Base-by-base conservation (phyloP, 2,113 vertebrate genomes). In the Aegithalos caudatus region DNA sequence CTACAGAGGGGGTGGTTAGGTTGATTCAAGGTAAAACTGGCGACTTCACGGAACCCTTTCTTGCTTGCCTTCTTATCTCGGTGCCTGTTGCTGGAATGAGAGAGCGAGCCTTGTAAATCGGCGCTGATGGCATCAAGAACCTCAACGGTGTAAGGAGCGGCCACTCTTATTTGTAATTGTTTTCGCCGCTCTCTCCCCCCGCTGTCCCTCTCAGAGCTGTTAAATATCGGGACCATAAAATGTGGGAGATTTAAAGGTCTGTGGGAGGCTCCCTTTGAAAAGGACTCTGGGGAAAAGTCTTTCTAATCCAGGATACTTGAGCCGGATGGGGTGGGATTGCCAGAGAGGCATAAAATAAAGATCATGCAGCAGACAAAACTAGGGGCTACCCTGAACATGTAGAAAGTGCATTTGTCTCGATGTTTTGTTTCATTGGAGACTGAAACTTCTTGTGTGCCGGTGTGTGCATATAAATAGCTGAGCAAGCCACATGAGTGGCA, bases 251-350 rank as follows among this genome's bases (percentile, higher is more conserved):
- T 97, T 97, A 96, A 96, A 97, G 95, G 95, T 92, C 96, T 95
- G 95, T 97, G 95, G 97, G 97, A 98, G 96, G 92, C 88, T 97
- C 90, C 92, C 96, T 98, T 98, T 98, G 97, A 98, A 98, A 97
- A 96, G 44, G 80, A 90, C 94, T 97, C 95, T 91, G 97, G 95
- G 95, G 96, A 97, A 82, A 82, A 90, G 90, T 86, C 95, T 92
- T 94, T 97, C 90, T 97, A 98, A 98, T 97, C 97, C 89, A 54
- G 88, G 95, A 96, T 96, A 97, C 96, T 98, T 97, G 97, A 98
- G 95, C 97, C 56, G 92, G 97, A 97, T 94, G 94, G 95, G 92
- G 92, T 95, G 97, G 96, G 86, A 96, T 96, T 97, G 97, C 94
- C 93, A 85, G 94, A 93, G 88, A 94, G 95, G 94, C 94, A 92